Evolutionary conservation across 2,797 vertebrate genomes (phyloP).

Genomic region (Sylvilagus floridanus): DNA sequence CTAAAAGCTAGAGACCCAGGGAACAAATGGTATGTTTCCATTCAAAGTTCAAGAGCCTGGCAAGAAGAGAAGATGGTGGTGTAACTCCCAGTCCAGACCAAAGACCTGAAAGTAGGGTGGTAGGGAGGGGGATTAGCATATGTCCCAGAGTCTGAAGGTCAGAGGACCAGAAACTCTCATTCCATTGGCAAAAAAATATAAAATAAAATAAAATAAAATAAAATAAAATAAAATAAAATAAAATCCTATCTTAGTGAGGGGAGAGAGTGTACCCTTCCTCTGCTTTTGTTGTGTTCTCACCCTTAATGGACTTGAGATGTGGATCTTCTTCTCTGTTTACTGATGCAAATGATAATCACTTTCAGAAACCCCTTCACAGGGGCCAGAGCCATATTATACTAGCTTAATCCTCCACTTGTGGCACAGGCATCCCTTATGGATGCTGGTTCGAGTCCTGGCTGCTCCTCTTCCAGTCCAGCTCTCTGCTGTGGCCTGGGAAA

Average conservation of each 20-base stretch:
- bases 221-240: too few species aligned
- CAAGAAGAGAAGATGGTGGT: not conserved
- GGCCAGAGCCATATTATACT: too few species aligned
- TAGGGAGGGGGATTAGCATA: accelerated
- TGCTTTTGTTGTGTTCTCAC: not conserved
- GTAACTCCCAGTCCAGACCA: not conserved
- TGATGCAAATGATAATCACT: not conserved
- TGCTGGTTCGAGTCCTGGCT: too few species aligned
- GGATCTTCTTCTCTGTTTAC: too few species aligned
- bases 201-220: too few species aligned
- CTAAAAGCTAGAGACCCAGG: not conserved
- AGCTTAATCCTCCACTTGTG: too few species aligned
- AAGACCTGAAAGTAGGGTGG: not conserved
- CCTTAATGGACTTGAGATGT: not conserved
- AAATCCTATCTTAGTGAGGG: not conserved
- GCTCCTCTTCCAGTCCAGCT: too few species aligned
- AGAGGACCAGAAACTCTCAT: not conserved
- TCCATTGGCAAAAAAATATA: not conserved
- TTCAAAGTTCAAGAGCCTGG: not conserved
- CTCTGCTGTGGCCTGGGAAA: too few species aligned
- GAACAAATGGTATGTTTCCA: not conserved
- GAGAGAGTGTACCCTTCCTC: not conserved
- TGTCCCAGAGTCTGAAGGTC: not conserved
- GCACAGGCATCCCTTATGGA: too few species aligned
- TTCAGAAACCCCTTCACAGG: too few species aligned